Evolutionary conservation across 2,888 invertebrate genomes (phyloP).

Genomic region (Leptinotarsa peninsularis): DNA sequence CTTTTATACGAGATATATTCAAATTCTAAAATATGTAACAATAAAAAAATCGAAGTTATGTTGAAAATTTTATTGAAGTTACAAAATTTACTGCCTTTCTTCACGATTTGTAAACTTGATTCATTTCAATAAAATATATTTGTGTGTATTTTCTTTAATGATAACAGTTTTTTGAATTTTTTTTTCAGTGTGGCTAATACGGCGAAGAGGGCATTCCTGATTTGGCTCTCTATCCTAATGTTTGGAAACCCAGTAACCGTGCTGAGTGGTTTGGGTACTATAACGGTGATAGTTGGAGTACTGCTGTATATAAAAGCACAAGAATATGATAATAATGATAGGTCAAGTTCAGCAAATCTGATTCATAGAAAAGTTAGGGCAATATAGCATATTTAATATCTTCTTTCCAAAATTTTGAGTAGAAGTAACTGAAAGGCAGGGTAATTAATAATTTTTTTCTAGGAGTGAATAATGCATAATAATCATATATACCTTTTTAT

Average conservation of each 20-base stretch:
- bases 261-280: slow-evolving; percentile 78
- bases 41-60: too few species aligned
- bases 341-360: slow-evolving; percentile 59
- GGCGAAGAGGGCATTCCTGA: slow-evolving; percentile 81
- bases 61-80: too few species aligned
- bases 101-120: too few species aligned
- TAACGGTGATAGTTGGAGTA: slow-evolving; percentile 78
- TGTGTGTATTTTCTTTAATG: neutral
- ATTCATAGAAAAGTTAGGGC: slow-evolving; percentile 64
- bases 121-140: neutral
- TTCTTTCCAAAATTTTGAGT: neutral
- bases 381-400: slow-evolving; percentile 55
- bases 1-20: too few species aligned
- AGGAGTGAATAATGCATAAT: neutral
- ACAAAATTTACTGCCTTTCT: too few species aligned
- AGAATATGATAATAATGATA: slow-evolving; percentile 72
- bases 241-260: slow-evolving; percentile 82
- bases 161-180: neutral
- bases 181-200: slow-evolving; percentile 81
- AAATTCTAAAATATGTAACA: too few species aligned
- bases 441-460: neutral
- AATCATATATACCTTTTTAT: neutral
- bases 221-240: slow-evolving; percentile 80
- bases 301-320: slow-evolving; percentile 80
- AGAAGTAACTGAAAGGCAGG: slow-evolving; percentile 12